phyloP scores from a whole-genome alignment of 2,888 invertebrate genomes.

The Spodoptera littoralis region DNA sequence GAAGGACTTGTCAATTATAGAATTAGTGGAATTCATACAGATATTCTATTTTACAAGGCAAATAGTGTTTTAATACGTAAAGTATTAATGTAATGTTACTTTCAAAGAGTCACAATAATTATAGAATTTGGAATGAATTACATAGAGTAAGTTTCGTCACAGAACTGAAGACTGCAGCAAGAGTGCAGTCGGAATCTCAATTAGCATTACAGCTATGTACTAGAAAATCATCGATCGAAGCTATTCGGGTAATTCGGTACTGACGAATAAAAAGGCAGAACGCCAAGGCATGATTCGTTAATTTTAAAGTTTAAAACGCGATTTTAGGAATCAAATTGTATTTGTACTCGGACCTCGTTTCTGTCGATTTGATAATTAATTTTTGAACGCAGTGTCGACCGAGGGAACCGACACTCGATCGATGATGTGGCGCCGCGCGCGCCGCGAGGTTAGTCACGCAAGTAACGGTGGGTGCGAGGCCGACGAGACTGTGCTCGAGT shows the following conservation, averaged over 20 bases:
- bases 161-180: constrained; percentile 50
- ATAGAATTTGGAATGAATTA: constrained; percentile 52
- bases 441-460: constrained; percentile 78
- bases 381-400: constrained; percentile 36
- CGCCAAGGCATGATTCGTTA: constrained; percentile 36
- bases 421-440: constrained; percentile 56
- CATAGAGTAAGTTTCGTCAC: constrained; percentile 45
- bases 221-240: constrained; percentile 57
- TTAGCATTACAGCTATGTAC: constrained; percentile 39
- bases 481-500: constrained; percentile 66
- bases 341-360: constrained; percentile 62
- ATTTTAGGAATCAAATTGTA: constrained; percentile 56
- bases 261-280: constrained; percentile 37
- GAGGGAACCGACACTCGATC: constrained; percentile 51
- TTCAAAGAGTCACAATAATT: constrained; percentile 53
- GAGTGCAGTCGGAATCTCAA: constrained; percentile 48
- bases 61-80: constrained; percentile 51
- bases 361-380: constrained; percentile 31
- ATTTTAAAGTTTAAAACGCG: constrained; percentile 47
- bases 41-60: constrained; percentile 47
- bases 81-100: constrained; percentile 33
- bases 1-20: constrained; percentile 47
- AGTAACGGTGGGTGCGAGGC: constrained; percentile 81
- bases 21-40: constrained; percentile 35
- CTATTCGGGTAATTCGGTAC: constrained; percentile 43